Base-by-base conservation (phyloP, 2,797 vertebrate species). In the Amblyraja radiata region DNA sequence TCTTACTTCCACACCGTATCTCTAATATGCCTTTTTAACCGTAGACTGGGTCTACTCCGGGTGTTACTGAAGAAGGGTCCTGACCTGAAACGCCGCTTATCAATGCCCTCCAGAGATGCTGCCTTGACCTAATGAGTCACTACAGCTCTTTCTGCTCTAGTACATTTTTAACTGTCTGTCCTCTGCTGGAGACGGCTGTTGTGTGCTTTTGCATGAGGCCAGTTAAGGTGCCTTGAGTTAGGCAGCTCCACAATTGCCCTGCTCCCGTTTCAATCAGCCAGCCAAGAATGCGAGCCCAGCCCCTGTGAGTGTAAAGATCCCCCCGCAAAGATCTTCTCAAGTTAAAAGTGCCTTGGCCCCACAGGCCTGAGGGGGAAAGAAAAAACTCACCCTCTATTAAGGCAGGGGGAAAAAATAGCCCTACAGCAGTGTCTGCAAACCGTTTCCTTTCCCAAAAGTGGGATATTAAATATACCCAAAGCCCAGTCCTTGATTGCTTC, bases 191-290 rank as follows among this genome's bases (percentile, higher is more conserved):
- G 95, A 96, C 96, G 96, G 95, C 95, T 95, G 94, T 94, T 95
- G 61, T 95, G 96, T 96, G 95, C 95, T 94, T 95, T 96, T 94
- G 95, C 95, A 95, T 95, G 94, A 95, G 94, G 94, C 95, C 95
- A 95, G 96, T 96, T 96, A 96, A 96, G 94, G 95, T 95, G 95
- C 94, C 94, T 96, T 95, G 71, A 93, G 93, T 95, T 95, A 96
- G 96, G 97, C 96, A 97, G 96, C 94, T 96, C 95, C 95, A 97
- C 96, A 97, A 97, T 96, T 95, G 95, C 94, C 93, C 95, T 95
- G 94, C 93, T 96, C 96, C 94, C 94, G 95, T 95, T 93, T 93
- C 95, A 95, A 96, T 95, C 95, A 96, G 96, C 96, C 94, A 95
- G 95, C 94, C 95, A 94, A 95, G 95, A 96, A 96, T 95, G 94